Percentiles rank a stretch among this genome's conserved stretches.
phyloP scores from a whole-genome alignment of 1,140 invertebrate species.

The Drosophila ercepeae region DNA sequence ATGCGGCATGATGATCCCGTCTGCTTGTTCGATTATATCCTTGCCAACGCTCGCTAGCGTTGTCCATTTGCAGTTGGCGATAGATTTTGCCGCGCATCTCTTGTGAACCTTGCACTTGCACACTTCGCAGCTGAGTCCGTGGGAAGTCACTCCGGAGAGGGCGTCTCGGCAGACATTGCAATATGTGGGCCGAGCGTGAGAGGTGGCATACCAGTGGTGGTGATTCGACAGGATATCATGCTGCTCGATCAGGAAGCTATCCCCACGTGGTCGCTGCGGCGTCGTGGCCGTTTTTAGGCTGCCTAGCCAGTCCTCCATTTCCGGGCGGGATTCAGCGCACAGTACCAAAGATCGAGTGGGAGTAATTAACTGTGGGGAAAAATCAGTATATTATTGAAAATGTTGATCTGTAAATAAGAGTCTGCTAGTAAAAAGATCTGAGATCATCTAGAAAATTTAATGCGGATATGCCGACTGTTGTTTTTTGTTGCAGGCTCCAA shows the following conservation, averaged over 20 bases:
- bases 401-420: no score
- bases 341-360: conserved; percentile 92
- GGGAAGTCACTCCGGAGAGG: conserved; percentile 95
- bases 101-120: conserved; percentile 99
- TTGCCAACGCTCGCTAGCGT: conserved; percentile 96
- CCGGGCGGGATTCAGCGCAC: conserved; percentile 91
- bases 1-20: conserved; percentile 97
- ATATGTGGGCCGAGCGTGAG: conserved; percentile 96
- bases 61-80: conserved; percentile 98
- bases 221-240: conserved; percentile 92
- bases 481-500: no score
- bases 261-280: conserved; percentile 85
- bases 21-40: conserved; percentile 96
- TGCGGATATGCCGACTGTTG: no score
- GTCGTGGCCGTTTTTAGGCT: conserved; percentile 90
- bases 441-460: no score
- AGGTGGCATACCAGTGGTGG: conserved; percentile 96
- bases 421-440: no score
- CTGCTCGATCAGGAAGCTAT: conserved; percentile 85
- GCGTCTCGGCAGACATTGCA: conserved; percentile 98
- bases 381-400: no score
- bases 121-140: conserved; percentile 97
- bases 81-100: conserved; percentile 94
- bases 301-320: conserved; percentile 96
- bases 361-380: conserved; percentile 91